Evolutionary conservation across 2,113 vertebrate species (phyloP).

Genomic region (Bucco capensis): DNA sequence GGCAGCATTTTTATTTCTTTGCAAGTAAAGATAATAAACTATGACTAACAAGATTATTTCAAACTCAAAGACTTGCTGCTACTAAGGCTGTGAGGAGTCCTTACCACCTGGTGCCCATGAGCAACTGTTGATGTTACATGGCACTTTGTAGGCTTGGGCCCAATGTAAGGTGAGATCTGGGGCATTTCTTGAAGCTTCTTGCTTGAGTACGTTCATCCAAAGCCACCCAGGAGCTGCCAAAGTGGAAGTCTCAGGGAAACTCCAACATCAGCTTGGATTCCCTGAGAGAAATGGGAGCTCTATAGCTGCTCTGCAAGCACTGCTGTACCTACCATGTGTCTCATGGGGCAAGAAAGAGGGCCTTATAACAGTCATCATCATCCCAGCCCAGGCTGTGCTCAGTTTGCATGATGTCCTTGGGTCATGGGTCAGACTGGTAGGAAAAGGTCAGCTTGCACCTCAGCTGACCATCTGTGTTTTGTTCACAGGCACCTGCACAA

Average conservation of each 20-base stretch:
- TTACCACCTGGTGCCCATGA: background rate
- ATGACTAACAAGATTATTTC: constrained; percentile 9
- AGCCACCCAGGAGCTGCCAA: background rate
- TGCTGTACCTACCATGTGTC: rapidly evolving
- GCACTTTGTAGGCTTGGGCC: background rate
- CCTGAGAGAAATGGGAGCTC: background rate
- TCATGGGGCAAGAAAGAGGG: background rate
- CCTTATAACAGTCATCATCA: rapidly evolving
- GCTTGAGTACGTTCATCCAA: background rate
- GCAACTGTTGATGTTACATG: background rate
- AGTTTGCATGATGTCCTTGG: background rate
- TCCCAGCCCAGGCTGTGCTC: background rate
- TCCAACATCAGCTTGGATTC: background rate
- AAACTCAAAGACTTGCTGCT: background rate
- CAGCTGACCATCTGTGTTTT: constrained; percentile 4
- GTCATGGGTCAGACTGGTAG: background rate
- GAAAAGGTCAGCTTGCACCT: background rate
- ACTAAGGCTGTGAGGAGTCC: background rate
- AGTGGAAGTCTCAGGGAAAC: background rate
- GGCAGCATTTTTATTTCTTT: background rate
- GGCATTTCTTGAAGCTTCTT: background rate
- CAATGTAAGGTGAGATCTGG: background rate
- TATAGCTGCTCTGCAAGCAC: background rate
- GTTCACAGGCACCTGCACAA: constrained; percentile 90
- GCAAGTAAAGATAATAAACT: background rate